Conservation (phyloP, 2,888 invertebrate genomes). For the Cephus runcator region DNA sequence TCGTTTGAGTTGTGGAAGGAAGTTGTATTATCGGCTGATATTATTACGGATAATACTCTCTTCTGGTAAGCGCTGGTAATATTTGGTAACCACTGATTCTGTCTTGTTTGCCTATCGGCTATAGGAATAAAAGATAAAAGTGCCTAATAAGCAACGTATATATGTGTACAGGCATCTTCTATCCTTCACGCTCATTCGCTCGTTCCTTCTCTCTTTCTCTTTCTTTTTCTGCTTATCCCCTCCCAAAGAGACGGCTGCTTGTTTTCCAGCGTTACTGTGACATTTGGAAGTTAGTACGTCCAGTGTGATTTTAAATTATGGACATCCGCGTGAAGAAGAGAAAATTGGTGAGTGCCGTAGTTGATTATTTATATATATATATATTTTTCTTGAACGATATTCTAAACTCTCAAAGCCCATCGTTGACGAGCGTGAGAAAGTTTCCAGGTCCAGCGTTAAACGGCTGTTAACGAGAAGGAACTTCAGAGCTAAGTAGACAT, state of each 20-base stretch:
- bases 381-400: not conserved
- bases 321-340: not conserved
- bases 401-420: not conserved
- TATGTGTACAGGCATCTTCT: not conserved
- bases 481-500: not conserved
- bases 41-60: not conserved
- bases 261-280: not conserved
- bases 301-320: not conserved
- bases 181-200: not conserved
- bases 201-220: not conserved
- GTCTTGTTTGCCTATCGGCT: constrained; percentile 38
- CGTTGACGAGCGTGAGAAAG: not conserved
- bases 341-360: not conserved
- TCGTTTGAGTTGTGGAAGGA: not conserved
- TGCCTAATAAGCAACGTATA: not conserved
- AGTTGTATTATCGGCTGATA: not conserved
- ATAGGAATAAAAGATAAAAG: constrained; percentile 30
- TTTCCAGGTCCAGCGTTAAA: not conserved
- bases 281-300: not conserved
- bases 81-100: constrained; percentile 29
- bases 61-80: not conserved
- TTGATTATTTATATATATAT: not conserved
- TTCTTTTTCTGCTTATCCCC: not conserved
- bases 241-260: not conserved
- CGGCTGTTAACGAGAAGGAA: not conserved